These are phyloP conservation scores for Pinna nobilis DNA, from an alignment of 1,140 invertebrate species.

Conservation along the genomic window DNA sequence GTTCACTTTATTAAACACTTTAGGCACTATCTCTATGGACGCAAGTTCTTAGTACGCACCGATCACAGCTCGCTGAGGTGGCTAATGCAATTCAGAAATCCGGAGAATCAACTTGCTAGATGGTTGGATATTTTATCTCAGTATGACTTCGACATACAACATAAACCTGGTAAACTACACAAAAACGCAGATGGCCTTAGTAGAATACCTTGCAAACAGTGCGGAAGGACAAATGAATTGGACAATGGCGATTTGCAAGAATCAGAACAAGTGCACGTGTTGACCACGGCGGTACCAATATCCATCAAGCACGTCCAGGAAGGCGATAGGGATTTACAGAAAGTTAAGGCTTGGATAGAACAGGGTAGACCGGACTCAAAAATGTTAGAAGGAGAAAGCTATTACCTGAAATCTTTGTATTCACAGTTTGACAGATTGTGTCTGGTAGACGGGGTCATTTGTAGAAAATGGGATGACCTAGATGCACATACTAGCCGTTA, in stretches of 20 bases:
- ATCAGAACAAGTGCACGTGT: too few relatives aligned
- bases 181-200: conserved; percentile 17
- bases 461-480: not conserved
- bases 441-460: not conserved
- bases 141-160: conserved; percentile 22
- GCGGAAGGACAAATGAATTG: not conserved
- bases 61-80: conserved; percentile 16
- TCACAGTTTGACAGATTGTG: conserved; percentile 1
- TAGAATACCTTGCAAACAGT: conserved; percentile 20
- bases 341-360: not conserved
- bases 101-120: conserved; percentile 43
- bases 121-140: conserved; percentile 36
- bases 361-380: not conserved
- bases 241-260: too few relatives aligned
- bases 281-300: not conserved
- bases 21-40: conserved; percentile 20
- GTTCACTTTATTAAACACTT: conserved; percentile 16
- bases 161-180: conserved; percentile 8
- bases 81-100: conserved; percentile 12
- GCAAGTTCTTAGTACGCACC: conserved; percentile 13
- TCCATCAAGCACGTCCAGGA: not conserved
- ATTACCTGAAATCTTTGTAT: conserved; percentile 6
- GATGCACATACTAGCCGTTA: too few relatives aligned
- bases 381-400: not conserved
- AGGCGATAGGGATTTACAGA: not conserved